phyloP scores from a whole-genome alignment of 35 echinoderm and acorn worm genomes.

The Diadema setosum region DNA sequence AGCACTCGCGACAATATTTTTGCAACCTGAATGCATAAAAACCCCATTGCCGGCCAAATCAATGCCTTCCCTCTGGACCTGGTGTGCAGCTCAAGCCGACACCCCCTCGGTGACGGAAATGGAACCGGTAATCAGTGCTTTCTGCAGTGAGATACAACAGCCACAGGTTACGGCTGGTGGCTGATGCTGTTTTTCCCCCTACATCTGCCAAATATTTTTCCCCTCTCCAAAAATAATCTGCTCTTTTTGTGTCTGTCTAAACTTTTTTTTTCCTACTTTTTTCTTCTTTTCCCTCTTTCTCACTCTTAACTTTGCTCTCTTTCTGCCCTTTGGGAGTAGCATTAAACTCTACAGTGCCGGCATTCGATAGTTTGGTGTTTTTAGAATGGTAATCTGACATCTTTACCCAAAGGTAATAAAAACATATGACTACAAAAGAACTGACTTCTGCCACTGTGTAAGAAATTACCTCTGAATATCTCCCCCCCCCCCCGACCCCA shows the following conservation, averaged over 20 bases:
- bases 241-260: background rate
- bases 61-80: too few species aligned
- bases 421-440: background rate
- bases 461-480: too few species aligned
- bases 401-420: background rate
- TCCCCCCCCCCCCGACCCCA: too few species aligned
- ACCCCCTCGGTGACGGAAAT: background rate
- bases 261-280: too few species aligned
- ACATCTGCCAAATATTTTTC: background rate
- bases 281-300: too few species aligned
- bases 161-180: background rate
- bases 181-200: background rate
- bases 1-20: background rate
- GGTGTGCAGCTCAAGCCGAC: too few species aligned
- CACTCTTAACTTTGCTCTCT: too few species aligned
- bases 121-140: background rate
- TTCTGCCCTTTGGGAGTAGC: too few species aligned
- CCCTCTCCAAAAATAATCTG: background rate
- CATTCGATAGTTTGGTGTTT: background rate
- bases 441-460: background rate
- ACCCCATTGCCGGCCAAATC: too few species aligned
- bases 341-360: background rate
- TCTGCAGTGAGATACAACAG: background rate
- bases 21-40: background rate
- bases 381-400: constrained; percentile 5